Evolutionary conservation across 2,113 vertebrate species (phyloP).

Genomic region (Porphyrio hochstetteri): DNA sequence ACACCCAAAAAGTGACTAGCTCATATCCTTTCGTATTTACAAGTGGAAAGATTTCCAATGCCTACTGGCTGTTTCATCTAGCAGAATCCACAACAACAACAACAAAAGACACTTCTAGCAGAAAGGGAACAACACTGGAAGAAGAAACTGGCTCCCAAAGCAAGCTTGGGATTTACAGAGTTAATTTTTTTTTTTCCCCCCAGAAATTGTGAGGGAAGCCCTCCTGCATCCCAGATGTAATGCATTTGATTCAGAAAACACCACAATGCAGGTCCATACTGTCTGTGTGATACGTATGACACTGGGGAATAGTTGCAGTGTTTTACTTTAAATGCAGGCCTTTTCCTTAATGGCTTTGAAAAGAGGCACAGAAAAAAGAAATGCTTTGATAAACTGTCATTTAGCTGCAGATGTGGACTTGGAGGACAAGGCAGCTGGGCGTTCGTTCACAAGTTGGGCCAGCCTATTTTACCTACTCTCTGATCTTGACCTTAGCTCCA

Average conservation of each 20-base stretch:
- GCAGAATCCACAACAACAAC: not conserved
- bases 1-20: not conserved
- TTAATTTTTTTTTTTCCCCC: no score
- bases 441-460: not conserved
- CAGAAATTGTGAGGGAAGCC: not conserved
- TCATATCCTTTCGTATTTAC: not conserved
- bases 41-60: not conserved
- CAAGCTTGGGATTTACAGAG: not conserved
- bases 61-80: not conserved
- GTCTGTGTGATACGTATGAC: not conserved
- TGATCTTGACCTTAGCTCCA: constrained; percentile 21
- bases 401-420: not conserved
- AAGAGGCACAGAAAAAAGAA: not conserved
- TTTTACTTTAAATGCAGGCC: not conserved
- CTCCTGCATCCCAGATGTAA: not conserved
- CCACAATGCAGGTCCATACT: not conserved
- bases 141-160: not conserved
- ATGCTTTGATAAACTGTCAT: not conserved
- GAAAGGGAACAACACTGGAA: not conserved
- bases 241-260: not conserved
- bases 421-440: not conserved
- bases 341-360: not conserved
- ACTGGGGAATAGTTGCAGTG: not conserved
- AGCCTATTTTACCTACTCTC: not conserved
- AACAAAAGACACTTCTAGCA: not conserved